Evolutionary conservation across 2,113 vertebrate genomes (phyloP).

Genomic region (Callipepla californica): DNA sequence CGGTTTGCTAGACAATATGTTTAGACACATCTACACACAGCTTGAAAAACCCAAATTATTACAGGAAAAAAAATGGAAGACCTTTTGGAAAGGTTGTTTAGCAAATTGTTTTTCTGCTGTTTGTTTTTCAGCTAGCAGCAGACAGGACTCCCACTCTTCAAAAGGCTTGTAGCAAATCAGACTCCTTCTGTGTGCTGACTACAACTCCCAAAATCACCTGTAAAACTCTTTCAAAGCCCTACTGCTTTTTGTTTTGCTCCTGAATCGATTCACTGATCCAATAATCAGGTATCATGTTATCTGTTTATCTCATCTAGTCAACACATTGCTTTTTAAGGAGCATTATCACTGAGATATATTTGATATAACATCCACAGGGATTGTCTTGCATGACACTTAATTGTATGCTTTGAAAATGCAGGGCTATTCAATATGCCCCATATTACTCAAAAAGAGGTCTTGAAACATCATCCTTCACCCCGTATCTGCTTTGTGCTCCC

Average conservation of each 20-base stretch:
- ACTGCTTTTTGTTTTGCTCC: not conserved
- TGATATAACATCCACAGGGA: constrained; percentile 16
- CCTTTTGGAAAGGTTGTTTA: not conserved
- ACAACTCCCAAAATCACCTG: not conserved
- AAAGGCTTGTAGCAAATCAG: not conserved
- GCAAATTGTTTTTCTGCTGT: not conserved
- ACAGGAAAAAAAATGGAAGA: not conserved
- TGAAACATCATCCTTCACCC: not conserved
- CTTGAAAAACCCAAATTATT: not conserved
- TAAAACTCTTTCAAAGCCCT: not conserved
- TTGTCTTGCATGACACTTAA: constrained; percentile 40
- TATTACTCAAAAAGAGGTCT: not conserved
- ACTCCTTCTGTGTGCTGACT: not conserved
- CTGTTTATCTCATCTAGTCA: constrained; percentile 32
- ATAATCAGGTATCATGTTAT: constrained; percentile 27
- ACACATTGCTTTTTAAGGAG: constrained; percentile 42
- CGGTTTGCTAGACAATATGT: not conserved
- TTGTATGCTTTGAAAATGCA: constrained; percentile 18
- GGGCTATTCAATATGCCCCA: not conserved
- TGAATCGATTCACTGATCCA: not conserved
- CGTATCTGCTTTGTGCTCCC: not conserved
- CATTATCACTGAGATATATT: constrained; percentile 20
- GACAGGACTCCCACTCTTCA: not conserved
- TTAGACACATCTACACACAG: not conserved
- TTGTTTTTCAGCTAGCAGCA: not conserved